Percentiles rank a stretch among this genome's conserved stretches.
These are phyloP conservation scores for Ahaetulla prasina DNA, from an alignment of 2,113 vertebrate species.

Conservation along the genomic window DNA sequence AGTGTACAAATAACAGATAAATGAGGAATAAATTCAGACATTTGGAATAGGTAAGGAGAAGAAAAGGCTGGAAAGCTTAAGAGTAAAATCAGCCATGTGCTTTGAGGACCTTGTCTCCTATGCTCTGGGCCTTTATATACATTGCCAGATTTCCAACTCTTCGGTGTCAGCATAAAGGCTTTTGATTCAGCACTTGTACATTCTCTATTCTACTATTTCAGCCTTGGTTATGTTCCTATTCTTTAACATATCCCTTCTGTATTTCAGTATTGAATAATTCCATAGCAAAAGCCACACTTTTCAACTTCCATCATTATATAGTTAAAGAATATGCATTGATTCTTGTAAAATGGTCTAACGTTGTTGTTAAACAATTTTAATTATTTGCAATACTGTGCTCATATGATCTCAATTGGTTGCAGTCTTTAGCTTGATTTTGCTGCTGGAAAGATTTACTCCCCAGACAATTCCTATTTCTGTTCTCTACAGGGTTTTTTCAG, in stretches of 20 bases:
- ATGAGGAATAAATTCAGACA: neutral
- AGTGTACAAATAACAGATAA: neutral
- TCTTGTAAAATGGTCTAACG: neutral
- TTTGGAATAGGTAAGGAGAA: neutral
- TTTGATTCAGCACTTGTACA: neutral
- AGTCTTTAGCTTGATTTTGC: neutral
- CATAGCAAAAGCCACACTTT: neutral
- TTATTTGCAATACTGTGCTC: neutral
- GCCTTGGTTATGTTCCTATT: neutral
- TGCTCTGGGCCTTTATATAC: neutral
- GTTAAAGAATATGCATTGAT: neutral
- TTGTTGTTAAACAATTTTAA: neutral
- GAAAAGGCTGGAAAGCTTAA: neutral
- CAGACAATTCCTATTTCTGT: neutral
- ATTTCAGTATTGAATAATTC: neutral
- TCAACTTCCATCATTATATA: neutral
- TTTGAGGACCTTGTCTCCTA: neutral
- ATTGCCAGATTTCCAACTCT: neutral
- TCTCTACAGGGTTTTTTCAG: neutral
- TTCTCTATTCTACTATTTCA: neutral
- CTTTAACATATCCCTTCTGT: neutral
- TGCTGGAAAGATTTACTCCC: neutral
- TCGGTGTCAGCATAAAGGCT: neutral
- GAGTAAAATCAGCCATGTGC: neutral
- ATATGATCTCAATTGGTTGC: neutral